A percentile compares a stretch with the other conserved stretches of the same genome.
Conservation (phyloP, 2,888 invertebrate genomes). For the Netelia melanura region DNA sequence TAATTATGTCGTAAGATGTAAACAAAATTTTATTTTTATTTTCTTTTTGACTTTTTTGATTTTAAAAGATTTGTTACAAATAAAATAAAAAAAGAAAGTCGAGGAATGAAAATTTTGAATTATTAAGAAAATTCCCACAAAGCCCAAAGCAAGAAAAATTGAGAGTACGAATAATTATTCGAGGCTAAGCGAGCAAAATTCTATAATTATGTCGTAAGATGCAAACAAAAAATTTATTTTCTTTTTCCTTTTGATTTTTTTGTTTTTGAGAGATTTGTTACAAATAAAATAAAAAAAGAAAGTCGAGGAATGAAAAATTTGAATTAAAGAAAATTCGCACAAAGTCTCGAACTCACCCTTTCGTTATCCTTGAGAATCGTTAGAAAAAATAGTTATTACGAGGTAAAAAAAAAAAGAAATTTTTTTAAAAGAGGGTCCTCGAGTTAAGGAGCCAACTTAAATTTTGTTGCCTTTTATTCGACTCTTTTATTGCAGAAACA, state of each 20-base stretch:
- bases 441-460: not conserved
- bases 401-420: not conserved
- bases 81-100: too few relatives aligned
- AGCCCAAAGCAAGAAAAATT: constrained; percentile 3
- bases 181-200: not conserved
- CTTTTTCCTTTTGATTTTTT: too few relatives aligned
- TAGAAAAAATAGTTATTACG: not conserved
- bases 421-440: not conserved
- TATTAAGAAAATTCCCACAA: too few relatives aligned
- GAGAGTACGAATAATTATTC: constrained; percentile 6
- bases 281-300: too few relatives aligned
- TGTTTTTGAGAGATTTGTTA: too few relatives aligned
- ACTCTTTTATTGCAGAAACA: constrained; percentile 35
- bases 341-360: too few relatives aligned
- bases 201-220: not conserved
- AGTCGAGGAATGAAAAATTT: too few relatives aligned
- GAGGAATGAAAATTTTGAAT: too few relatives aligned
- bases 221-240: not conserved
- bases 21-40: not conserved
- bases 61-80: too few relatives aligned
- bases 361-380: not conserved
- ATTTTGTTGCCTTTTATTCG: constrained; percentile 2
- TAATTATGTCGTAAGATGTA: not conserved
- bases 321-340: too few relatives aligned
- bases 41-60: too few relatives aligned